Evolutionary conservation across 1,140 invertebrate genomes (phyloP).

Genomic region (Plodia interpunctella): DNA sequence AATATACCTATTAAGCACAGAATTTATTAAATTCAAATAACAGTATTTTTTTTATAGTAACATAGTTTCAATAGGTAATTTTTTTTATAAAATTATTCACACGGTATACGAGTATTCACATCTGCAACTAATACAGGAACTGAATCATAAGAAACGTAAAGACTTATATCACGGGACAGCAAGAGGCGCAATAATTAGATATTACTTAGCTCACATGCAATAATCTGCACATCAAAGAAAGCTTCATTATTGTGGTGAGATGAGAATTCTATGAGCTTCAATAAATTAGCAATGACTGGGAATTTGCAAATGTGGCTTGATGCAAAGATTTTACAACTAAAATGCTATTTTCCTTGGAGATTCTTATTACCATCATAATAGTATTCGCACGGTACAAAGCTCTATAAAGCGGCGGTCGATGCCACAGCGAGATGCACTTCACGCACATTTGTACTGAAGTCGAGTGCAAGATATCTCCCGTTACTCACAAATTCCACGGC

Average conservation of each 20-base stretch:
- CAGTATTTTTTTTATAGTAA: no score
- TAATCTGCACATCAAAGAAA: conserved; percentile 2
- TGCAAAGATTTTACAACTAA: conserved; percentile 12
- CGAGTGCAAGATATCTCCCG: conserved; percentile 51
- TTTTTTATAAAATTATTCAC: background rate
- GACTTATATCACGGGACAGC: background rate
- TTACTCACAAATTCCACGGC: conserved; percentile 49
- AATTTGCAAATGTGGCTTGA: background rate
- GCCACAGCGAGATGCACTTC: conserved; percentile 44
- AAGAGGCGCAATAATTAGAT: background rate
- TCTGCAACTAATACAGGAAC: background rate
- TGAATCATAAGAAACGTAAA: background rate
- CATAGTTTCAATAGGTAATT: no score
- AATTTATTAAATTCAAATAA: no score
- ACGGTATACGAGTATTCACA: no score
- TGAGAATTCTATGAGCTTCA: background rate
- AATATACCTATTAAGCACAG: no score
- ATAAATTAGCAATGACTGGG: background rate
- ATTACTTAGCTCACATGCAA: background rate
- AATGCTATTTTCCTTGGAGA: conserved; percentile 3
- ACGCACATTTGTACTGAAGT: conserved; percentile 36
- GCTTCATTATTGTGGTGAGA: background rate
- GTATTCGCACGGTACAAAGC: conserved; percentile 11
- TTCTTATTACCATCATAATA: conserved; percentile 4
- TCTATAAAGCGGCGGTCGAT: conserved; percentile 20